These are phyloP conservation scores for Netelia fuscicornis DNA, from an alignment of 2,888 invertebrate species.

Conservation along the genomic window DNA sequence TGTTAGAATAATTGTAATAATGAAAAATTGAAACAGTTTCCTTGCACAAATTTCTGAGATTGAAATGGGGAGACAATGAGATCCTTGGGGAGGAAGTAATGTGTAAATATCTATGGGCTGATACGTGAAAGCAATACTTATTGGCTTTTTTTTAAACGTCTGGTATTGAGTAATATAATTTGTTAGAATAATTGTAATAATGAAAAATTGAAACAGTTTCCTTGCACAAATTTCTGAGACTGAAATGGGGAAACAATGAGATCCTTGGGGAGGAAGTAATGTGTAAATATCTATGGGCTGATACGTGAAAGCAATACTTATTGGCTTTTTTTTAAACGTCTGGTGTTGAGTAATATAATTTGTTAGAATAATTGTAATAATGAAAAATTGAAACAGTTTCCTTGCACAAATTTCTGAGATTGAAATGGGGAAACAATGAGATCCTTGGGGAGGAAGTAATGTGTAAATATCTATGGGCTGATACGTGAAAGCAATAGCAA, in stretches of 20 bases:
- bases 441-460: slow-evolving; percentile 1
- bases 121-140: not conserved
- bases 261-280: slow-evolving; percentile 2
- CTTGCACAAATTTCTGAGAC: not conserved
- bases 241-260: slow-evolving; percentile 30
- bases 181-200: slow-evolving; percentile 26
- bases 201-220: not conserved
- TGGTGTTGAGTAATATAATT: no score
- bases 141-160: not conserved
- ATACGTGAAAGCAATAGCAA: slow-evolving; percentile 43
- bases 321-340: no score
- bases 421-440: slow-evolving; percentile 31
- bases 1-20: no score
- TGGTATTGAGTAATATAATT: no score
- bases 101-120: no score
- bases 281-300: not conserved
- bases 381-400: not conserved
- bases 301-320: slow-evolving; percentile 40
- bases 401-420: not conserved
- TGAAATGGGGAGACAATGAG: no score
- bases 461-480: not conserved
- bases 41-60: no score
- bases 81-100: no score
- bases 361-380: slow-evolving; percentile 26
- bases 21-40: no score